These are phyloP conservation scores for Eulithis testata DNA, from an alignment of 2,888 invertebrate genomes.

Conservation along the genomic window DNA sequence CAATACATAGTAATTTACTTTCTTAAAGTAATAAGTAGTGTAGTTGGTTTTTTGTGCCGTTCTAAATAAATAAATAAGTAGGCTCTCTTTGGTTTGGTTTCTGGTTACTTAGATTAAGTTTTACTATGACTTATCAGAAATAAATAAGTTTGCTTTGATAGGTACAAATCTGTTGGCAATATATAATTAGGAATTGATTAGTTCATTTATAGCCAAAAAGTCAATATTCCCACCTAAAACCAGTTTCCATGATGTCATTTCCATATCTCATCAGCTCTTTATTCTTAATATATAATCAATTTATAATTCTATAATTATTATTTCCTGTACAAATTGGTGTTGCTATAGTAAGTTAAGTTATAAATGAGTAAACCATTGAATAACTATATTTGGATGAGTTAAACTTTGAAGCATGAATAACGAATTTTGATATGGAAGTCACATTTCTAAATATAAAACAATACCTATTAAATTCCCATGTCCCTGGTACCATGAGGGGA, in stretches of 20 bases:
- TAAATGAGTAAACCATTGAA: background rate
- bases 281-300: background rate
- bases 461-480: slow-evolving; percentile 42
- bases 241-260: slow-evolving; percentile 56
- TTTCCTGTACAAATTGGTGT: background rate
- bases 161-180: slow-evolving; percentile 14
- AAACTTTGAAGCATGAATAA: background rate
- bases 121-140: slow-evolving; percentile 2
- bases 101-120: slow-evolving; percentile 4
- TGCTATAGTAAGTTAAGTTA: background rate
- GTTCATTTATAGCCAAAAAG: background rate
- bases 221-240: background rate
- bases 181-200: background rate
- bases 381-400: background rate
- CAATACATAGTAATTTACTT: no score
- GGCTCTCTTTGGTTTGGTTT: slow-evolving; percentile 22
- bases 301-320: no score
- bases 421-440: slow-evolving; percentile 61
- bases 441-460: slow-evolving; percentile 51
- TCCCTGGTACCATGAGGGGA: slow-evolving; percentile 76
- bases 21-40: no score
- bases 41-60: no score
- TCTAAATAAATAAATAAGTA: no score
- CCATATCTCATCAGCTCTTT: slow-evolving; percentile 51
- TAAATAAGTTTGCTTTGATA: slow-evolving; percentile 9